Conservation (phyloP, 2,888 invertebrate genomes). For the Dicyrtomina minuta region DNA sequence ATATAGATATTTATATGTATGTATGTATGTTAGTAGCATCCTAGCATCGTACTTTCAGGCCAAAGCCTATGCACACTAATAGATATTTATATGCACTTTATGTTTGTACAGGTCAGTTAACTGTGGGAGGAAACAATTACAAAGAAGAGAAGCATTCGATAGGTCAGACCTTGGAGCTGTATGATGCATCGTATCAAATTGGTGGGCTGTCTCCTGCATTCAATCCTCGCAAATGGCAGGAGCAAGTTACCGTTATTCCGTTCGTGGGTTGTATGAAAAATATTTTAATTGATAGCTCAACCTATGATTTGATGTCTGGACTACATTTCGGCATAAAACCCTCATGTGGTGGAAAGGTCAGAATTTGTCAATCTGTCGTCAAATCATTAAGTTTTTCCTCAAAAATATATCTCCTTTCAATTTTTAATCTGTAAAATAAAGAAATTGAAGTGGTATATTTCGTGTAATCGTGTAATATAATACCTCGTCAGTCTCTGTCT, state of each 20-base stretch:
- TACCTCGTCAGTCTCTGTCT: too few relatives aligned
- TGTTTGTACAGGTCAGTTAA: conserved; percentile 42
- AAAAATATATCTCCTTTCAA: too few relatives aligned
- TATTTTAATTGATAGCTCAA: conserved; percentile 65
- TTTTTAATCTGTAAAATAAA: too few relatives aligned
- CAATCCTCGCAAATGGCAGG: conserved; percentile 40
- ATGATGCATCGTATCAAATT: conserved; percentile 71
- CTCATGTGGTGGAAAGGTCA: conserved; percentile 70
- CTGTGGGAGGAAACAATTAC: conserved; percentile 43
- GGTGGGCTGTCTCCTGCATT: conserved; percentile 82
- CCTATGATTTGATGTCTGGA: conserved; percentile 71
- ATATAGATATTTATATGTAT: too few relatives aligned
- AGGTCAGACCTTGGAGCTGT: conserved; percentile 63
- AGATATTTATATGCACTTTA: too few relatives aligned
- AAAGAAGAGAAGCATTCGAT: conserved; percentile 62
- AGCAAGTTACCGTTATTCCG: conserved; percentile 38
- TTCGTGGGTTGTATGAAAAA: conserved; percentile 83
- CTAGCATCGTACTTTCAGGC: too few relatives aligned
- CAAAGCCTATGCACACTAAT: too few relatives aligned
- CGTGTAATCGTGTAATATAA: too few relatives aligned
- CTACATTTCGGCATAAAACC: conserved; percentile 72
- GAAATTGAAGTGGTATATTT: too few relatives aligned
- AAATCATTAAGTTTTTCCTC: too few relatives aligned
- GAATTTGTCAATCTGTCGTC: too few relatives aligned
- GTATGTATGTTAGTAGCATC: too few relatives aligned